Percentiles rank a stretch among this genome's conserved stretches.
Evolutionary conservation across 1,140 invertebrate genomes (phyloP).

Genomic region (Chelonus insularis): DNA sequence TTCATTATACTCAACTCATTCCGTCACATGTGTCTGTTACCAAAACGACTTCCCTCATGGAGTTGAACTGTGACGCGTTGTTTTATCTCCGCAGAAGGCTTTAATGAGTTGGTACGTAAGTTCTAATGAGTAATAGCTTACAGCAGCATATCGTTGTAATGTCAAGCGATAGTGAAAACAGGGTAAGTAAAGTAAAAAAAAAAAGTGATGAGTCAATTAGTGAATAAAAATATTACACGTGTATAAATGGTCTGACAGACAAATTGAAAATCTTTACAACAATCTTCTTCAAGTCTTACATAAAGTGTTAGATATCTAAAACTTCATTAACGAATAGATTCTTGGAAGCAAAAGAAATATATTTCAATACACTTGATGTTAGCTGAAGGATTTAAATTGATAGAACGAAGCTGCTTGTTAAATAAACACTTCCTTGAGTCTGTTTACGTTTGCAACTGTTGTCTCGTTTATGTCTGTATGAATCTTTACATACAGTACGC

Average conservation of each 20-base stretch:
- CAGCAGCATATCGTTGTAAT: not conserved
- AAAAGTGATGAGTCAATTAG: no score
- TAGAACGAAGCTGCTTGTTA: no score
- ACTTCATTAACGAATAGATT: no score
- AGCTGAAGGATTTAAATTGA: not conserved
- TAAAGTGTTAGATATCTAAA: no score
- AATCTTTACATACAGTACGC: not conserved
- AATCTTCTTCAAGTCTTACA: no score
- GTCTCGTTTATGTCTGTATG: not conserved
- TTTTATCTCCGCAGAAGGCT: conserved; percentile 4
- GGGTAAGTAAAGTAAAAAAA: no score
- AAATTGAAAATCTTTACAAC: no score
- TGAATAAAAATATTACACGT: not conserved
- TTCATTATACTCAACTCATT: conserved; percentile 6
- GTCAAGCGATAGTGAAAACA: not conserved
- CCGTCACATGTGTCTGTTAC: conserved; percentile 29
- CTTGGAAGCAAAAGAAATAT: no score
- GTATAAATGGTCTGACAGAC: not conserved
- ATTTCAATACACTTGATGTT: no score
- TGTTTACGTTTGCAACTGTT: not conserved
- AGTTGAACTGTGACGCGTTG: not conserved
- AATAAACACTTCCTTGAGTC: no score
- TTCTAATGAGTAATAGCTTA: not conserved
- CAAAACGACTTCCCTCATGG: conserved; percentile 23
- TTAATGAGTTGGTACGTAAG: not conserved